These are phyloP conservation scores for Drosophila neotestacea DNA, from an alignment of 2,888 invertebrate genomes.

Conservation along the genomic window DNA sequence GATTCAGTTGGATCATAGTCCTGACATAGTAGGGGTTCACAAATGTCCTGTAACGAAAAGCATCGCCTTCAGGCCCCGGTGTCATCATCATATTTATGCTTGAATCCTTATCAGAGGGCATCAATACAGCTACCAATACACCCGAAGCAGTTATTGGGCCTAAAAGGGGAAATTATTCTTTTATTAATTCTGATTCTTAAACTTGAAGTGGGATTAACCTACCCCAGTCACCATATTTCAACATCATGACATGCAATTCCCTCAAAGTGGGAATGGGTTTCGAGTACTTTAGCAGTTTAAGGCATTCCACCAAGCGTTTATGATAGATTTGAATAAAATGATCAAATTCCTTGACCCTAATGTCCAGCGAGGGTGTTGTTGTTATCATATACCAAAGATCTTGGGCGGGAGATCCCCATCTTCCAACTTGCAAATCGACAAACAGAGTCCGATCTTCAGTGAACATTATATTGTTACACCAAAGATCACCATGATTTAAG, in stretches of 20 bases:
- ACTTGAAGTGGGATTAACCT: slow-evolving; percentile 19
- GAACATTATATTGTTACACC: slow-evolving; percentile 83
- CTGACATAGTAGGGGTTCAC: slow-evolving; percentile 69
- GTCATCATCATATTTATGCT: slow-evolving; percentile 68
- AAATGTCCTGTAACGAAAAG: slow-evolving; percentile 56
- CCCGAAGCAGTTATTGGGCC: slow-evolving; percentile 63
- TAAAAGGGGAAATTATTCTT: slow-evolving; percentile 25
- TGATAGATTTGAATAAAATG: slow-evolving; percentile 79
- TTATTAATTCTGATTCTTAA: neutral
- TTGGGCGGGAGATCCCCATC: slow-evolving; percentile 80
- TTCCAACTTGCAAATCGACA: slow-evolving; percentile 79
- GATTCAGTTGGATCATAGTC: slow-evolving; percentile 75
- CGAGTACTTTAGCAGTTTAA: slow-evolving; percentile 71
- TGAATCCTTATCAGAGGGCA: slow-evolving; percentile 77
- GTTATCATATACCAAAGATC: slow-evolving; percentile 81
- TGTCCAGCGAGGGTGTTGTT: slow-evolving; percentile 70
- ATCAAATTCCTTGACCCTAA: slow-evolving; percentile 79
- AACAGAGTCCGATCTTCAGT: slow-evolving; percentile 63
- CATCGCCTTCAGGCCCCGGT: slow-evolving; percentile 66
- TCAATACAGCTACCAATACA: slow-evolving; percentile 55
- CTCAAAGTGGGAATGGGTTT: slow-evolving; percentile 73
- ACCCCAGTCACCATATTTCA: slow-evolving; percentile 79
- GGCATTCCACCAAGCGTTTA: slow-evolving; percentile 69
- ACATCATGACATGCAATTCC: slow-evolving; percentile 73
- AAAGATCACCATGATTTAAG: slow-evolving; percentile 82